Evolutionary conservation across 2,113 vertebrate species (phyloP).

Genomic region (Limanda limanda): DNA sequence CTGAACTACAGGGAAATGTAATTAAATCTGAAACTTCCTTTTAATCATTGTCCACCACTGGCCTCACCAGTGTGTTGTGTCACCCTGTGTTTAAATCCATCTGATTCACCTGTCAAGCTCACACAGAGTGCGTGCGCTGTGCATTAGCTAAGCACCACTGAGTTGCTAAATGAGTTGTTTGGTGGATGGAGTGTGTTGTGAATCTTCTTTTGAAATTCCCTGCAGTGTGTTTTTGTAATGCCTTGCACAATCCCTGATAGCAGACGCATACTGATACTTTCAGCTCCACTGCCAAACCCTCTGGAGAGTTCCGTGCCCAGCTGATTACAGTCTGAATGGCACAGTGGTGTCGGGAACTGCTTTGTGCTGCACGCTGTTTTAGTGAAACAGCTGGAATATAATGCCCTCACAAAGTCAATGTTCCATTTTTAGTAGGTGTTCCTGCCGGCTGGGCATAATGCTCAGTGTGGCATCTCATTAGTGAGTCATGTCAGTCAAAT

Average conservation of each 20-base stretch:
- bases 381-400: constrained; percentile 36
- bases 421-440: constrained; percentile 48
- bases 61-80: constrained; percentile 41
- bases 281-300: constrained; percentile 13
- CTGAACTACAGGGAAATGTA: constrained; percentile 33
- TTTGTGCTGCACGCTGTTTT: constrained; percentile 30
- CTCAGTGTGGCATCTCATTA: constrained; percentile 58
- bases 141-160: constrained; percentile 62
- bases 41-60: constrained; percentile 43
- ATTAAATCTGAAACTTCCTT: constrained; percentile 37
- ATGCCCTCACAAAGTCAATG: constrained; percentile 40
- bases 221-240: constrained; percentile 32
- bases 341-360: constrained; percentile 34
- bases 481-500: constrained; percentile 54
- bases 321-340: constrained; percentile 34
- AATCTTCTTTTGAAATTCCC: constrained; percentile 47
- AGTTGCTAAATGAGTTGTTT: constrained; percentile 52
- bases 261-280: constrained; percentile 21
- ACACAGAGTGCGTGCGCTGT: constrained; percentile 29
- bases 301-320: constrained; percentile 19
- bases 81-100: constrained; percentile 57
- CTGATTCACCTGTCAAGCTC: constrained; percentile 42
- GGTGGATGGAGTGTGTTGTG: constrained; percentile 49
- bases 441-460: constrained; percentile 28
- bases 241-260: constrained; percentile 72